phyloP scores from a whole-genome alignment of 2,797 vertebrate species.

The Vireo griseus region DNA sequence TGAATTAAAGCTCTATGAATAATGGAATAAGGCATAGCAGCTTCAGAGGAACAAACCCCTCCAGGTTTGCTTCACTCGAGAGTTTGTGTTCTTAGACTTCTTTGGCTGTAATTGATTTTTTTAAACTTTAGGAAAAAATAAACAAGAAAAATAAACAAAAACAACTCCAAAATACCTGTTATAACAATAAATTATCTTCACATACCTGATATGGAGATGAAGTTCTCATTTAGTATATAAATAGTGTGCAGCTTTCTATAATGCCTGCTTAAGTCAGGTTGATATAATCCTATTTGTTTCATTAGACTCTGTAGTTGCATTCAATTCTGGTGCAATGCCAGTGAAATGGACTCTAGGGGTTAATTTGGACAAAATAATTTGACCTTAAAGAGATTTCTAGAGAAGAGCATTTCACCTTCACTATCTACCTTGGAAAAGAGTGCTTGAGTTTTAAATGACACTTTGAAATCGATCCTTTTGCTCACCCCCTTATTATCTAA shows the following conservation, averaged over 20 bases:
- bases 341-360: neutral
- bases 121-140: neutral
- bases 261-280: neutral
- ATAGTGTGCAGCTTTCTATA: neutral
- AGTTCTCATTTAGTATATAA: neutral
- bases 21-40: neutral
- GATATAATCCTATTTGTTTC: neutral
- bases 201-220: neutral
- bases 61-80: neutral
- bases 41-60: neutral
- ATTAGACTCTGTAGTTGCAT: neutral
- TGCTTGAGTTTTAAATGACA: neutral
- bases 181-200: neutral
- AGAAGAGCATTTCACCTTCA: neutral
- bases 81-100: neutral
- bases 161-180: neutral
- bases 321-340: neutral
- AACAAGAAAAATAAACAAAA: neutral
- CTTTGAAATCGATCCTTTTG: neutral
- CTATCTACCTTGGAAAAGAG: neutral
- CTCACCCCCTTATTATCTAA: neutral
- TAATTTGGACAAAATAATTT: neutral
- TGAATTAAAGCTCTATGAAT: neutral
- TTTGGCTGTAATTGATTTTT: neutral
- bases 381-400: neutral